Evolutionary conservation across 2,113 vertebrate genomes (phyloP).

Genomic region (Carollia perspicillata): DNA sequence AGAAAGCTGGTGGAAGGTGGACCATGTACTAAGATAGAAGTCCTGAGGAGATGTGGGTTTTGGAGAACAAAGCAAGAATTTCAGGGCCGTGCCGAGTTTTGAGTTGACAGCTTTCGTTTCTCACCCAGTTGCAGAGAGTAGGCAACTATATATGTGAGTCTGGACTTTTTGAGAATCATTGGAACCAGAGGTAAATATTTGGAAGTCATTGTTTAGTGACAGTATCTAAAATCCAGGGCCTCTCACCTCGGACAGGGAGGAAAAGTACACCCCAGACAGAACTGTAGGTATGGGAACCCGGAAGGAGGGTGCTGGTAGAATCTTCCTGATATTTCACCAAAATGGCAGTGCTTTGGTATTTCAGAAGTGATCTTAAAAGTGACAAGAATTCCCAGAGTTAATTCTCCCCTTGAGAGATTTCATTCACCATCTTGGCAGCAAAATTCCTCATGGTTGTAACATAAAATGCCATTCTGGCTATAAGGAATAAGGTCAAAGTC

Average conservation of each 20-base stretch:
- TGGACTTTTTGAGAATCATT: no score
- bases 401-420: not conserved
- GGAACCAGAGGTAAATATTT: not conserved
- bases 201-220: not conserved
- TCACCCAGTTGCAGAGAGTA: not conserved
- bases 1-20: not conserved
- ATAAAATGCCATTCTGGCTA: not conserved
- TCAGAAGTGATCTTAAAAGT: not conserved
- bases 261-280: not conserved
- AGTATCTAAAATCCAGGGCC: not conserved
- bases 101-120: not conserved
- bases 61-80: not conserved
- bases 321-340: not conserved
- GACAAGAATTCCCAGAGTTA: not conserved
- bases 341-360: not conserved
- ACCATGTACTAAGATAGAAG: not conserved
- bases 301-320: no score
- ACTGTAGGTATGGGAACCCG: rapidly evolving
- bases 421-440: not conserved
- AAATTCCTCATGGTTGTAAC: not conserved
- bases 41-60: not conserved
- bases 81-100: not conserved
- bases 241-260: rapidly evolving
- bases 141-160: not conserved
- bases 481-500: not conserved